These are phyloP conservation scores for Drosophila niveifrons DNA, from an alignment of 2,888 invertebrate genomes.

Conservation along the genomic window DNA sequence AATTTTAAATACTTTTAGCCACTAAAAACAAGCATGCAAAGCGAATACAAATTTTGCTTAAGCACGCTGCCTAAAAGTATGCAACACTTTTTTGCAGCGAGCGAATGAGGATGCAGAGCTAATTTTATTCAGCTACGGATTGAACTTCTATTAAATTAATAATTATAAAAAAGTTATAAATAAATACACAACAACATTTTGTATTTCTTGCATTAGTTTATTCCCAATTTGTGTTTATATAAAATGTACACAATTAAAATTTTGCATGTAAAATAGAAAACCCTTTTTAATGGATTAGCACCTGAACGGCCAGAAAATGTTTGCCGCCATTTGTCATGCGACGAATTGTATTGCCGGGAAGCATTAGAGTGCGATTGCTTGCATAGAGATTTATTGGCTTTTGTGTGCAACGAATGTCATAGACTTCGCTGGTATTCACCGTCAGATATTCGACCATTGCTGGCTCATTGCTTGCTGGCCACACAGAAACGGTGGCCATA, in stretches of 20 bases:
- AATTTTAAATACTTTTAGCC: background rate
- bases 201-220: background rate
- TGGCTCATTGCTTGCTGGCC: slow-evolving; percentile 62
- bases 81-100: slow-evolving; percentile 10
- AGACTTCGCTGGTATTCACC: slow-evolving; percentile 77
- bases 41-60: background rate
- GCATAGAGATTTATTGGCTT: slow-evolving; percentile 54
- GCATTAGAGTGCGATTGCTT: slow-evolving; percentile 69
- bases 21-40: background rate
- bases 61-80: slow-evolving; percentile 42
- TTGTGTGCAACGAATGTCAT: slow-evolving; percentile 73
- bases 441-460: slow-evolving; percentile 58
- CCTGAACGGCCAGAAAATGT: slow-evolving; percentile 72
- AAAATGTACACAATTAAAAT: slow-evolving; percentile 22
- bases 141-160: no score
- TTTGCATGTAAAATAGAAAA: background rate
- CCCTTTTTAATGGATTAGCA: slow-evolving; percentile 44
- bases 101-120: background rate
- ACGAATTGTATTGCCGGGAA: slow-evolving; percentile 65
- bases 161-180: no score
- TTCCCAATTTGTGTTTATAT: background rate
- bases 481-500: slow-evolving; percentile 72
- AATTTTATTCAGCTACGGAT: no score
- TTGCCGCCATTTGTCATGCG: slow-evolving; percentile 69
- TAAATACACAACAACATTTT: background rate